Percentiles rank a stretch among this genome's conserved stretches.
These are phyloP conservation scores for Drosophila teissieri DNA, from an alignment of 1,140 invertebrate genomes.

Conservation along the genomic window DNA sequence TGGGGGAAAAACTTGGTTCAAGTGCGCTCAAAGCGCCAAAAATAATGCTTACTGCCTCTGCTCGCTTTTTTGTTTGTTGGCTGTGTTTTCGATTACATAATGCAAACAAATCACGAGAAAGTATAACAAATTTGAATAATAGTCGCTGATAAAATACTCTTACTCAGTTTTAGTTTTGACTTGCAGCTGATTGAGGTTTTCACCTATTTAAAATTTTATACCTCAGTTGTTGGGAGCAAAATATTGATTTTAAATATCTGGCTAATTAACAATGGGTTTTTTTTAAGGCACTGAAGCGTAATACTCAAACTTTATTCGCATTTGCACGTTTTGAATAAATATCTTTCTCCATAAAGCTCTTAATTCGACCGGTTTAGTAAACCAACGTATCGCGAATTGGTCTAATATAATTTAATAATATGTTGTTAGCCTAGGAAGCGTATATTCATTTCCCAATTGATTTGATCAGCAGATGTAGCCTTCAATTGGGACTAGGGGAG, in stretches of 20 bases:
- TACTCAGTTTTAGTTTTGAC: neutral
- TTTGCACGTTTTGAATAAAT: too few relatives aligned
- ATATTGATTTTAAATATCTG: too few relatives aligned
- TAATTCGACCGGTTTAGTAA: neutral
- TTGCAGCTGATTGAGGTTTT: too few relatives aligned
- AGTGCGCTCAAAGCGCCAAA: constrained; percentile 48
- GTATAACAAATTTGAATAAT: constrained; percentile 34
- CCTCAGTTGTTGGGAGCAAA: too few relatives aligned
- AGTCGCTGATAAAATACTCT: constrained; percentile 32
- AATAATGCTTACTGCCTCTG: constrained; percentile 29
- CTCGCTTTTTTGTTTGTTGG: constrained; percentile 28
- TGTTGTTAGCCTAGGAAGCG: neutral
- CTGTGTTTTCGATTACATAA: constrained; percentile 42
- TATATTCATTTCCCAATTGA: constrained; percentile 10
- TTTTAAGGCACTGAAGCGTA: too few relatives aligned
- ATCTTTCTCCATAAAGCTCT: too few relatives aligned
- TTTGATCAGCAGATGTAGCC: constrained; percentile 33
- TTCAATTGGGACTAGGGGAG: constrained; percentile 27
- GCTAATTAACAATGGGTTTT: too few relatives aligned
- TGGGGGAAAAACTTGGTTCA: constrained; percentile 41
- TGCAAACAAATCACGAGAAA: constrained; percentile 51
- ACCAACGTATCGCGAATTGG: neutral
- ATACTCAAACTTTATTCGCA: too few relatives aligned
- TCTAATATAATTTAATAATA: neutral
- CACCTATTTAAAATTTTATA: too few relatives aligned